A percentile compares a stretch with the other conserved stretches of the same genome.
Evolutionary conservation across 2,113 vertebrate genomes (phyloP).

Genomic region (Prietella phreatophila): DNA sequence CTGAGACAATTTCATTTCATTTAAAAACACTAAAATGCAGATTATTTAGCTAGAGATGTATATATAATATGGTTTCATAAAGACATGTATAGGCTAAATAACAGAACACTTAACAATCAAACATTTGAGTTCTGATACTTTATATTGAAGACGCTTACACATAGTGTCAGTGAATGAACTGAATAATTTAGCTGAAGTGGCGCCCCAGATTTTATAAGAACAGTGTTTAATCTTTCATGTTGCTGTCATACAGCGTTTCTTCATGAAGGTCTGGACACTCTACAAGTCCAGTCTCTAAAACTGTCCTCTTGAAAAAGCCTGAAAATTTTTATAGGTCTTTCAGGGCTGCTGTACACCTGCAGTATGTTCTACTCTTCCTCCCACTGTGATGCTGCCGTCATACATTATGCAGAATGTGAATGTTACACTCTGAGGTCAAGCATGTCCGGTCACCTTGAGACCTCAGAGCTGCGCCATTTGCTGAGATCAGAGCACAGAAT

Average conservation of each 20-base stretch:
- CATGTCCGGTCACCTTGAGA: not conserved
- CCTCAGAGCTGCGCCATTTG: not conserved
- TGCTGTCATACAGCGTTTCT: not conserved
- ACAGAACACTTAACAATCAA: not conserved
- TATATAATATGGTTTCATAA: not conserved
- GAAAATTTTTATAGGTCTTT: not conserved
- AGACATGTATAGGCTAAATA: not conserved
- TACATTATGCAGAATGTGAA: not conserved
- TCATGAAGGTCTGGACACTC: not conserved
- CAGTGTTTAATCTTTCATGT: conserved; percentile 26
- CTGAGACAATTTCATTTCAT: not conserved
- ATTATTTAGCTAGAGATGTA: not conserved
- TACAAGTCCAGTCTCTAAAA: not conserved
- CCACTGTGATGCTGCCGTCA: not conserved
- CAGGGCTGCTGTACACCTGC: not conserved
- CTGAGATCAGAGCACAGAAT: conserved; percentile 20
- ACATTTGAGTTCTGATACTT: not conserved
- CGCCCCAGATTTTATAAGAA: conserved; percentile 13
- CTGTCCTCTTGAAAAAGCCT: not conserved
- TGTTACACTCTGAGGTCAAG: not conserved
- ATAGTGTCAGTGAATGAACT: not conserved
- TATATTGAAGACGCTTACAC: not conserved
- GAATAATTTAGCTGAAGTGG: not conserved
- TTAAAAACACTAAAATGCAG: not conserved
- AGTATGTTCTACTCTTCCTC: not conserved